Percentiles rank a stretch among this genome's conserved stretches.
Evolutionary conservation across 2,797 vertebrate genomes (phyloP).

Genomic region (Peromyscus eremicus): DNA sequence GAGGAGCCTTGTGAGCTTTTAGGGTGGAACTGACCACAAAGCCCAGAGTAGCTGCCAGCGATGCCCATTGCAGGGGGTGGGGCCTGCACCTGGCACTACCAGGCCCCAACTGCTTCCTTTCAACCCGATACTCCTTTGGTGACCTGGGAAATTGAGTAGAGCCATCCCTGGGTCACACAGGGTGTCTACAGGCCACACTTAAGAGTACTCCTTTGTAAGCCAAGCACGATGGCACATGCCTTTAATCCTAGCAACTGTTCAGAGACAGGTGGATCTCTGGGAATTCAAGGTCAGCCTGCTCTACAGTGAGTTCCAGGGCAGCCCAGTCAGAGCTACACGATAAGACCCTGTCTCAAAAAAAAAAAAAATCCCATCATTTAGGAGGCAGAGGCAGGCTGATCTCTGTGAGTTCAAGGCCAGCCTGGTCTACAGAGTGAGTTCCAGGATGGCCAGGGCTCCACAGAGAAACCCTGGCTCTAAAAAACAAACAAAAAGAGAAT

Average conservation of each 20-base stretch:
- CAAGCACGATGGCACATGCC: background rate
- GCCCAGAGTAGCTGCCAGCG: background rate
- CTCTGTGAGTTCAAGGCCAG: background rate
- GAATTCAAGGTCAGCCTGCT: background rate
- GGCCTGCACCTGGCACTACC: background rate
- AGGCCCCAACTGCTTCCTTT: background rate
- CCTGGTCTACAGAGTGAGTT: background rate
- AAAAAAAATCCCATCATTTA: background rate
- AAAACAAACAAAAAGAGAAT: background rate
- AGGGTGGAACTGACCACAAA: background rate
- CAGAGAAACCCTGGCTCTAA: too few relatives aligned
- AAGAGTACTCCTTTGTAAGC: background rate
- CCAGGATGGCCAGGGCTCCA: background rate
- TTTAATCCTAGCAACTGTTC: background rate
- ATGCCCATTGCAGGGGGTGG: background rate
- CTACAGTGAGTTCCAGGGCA: background rate
- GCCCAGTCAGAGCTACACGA: background rate
- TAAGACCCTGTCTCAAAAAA: too few relatives aligned
- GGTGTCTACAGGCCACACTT: background rate
- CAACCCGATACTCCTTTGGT: background rate
- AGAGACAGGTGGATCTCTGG: background rate
- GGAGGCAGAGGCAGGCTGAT: background rate
- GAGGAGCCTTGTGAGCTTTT: background rate
- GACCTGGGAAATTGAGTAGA: conserved; percentile 21
- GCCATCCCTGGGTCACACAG: background rate